These are phyloP conservation scores for Orchesella flavescens DNA, from an alignment of 2,888 invertebrate species.

Conservation along the genomic window DNA sequence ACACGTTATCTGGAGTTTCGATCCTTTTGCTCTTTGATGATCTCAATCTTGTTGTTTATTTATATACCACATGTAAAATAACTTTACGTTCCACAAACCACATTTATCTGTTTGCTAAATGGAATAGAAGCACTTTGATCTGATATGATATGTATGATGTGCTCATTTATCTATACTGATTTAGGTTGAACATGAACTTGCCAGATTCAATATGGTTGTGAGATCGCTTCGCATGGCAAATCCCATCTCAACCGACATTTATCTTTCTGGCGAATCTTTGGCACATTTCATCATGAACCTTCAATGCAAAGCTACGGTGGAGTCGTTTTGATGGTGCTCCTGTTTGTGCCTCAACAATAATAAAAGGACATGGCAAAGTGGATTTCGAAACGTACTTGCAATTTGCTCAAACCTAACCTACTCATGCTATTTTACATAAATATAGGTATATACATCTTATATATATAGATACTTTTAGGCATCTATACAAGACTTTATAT, in stretches of 20 bases:
- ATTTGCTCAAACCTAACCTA: no score
- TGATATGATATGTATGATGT: no score
- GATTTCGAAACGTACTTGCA: no score
- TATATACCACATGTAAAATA: not conserved
- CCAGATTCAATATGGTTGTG: no score
- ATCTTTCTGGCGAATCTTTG: constrained; percentile 50
- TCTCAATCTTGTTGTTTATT: not conserved
- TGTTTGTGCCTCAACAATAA: not conserved
- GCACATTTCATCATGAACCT: constrained; percentile 27
- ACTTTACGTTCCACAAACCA: not conserved
- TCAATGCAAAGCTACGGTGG: not conserved
- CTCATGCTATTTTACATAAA: not conserved
- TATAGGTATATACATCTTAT: not conserved
- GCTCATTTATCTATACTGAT: no score
- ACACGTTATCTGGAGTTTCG: no score
- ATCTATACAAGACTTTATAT: not conserved
- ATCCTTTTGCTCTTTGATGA: not conserved
- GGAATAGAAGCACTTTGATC: no score
- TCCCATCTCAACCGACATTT: not conserved
- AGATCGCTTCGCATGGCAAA: no score
- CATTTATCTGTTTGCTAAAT: no score
- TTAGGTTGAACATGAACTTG: no score
- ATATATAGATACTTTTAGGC: not conserved
- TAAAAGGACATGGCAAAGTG: no score
- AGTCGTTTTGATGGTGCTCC: not conserved